Percentiles rank a stretch among this genome's conserved stretches.
phyloP scores from a whole-genome alignment of 1,140 invertebrate genomes.

The Anoplophora glabripennis region DNA sequence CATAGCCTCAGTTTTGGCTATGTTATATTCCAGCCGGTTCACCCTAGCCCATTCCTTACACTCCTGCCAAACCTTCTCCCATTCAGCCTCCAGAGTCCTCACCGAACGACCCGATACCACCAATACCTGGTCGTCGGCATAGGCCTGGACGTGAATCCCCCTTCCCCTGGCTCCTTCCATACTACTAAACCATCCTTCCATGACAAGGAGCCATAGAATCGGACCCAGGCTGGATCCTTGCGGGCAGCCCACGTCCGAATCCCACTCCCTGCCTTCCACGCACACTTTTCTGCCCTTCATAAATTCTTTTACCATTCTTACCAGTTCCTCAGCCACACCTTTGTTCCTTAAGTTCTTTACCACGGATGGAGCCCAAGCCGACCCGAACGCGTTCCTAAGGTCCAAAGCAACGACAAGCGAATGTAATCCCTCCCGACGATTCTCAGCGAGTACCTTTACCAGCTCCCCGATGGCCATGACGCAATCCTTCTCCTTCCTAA shows the following conservation, averaged over 20 bases:
- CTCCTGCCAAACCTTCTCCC: conserved; percentile 4
- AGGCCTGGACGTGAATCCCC: conserved; percentile 7
- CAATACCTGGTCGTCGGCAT: conserved; percentile 6
- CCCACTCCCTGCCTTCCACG: conserved; percentile 2
- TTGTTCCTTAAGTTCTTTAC: not conserved
- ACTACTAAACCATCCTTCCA: conserved; percentile 25
- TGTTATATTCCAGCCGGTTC: conserved; percentile 19
- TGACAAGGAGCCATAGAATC: conserved; percentile 23
- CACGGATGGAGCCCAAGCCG: conserved; percentile 7
- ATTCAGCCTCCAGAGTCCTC: conserved; percentile 8
- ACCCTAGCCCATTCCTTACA: not conserved
- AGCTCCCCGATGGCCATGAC: conserved; percentile 3
- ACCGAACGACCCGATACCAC: conserved; percentile 11
- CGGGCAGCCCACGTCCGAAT: conserved; percentile 27
- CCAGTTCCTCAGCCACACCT: not conserved
- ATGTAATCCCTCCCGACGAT: conserved; percentile 1
- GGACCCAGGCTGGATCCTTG: conserved; percentile 33
- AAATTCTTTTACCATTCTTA: conserved; percentile 13
- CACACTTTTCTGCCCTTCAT: conserved; percentile 10
- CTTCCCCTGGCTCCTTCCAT: conserved; percentile 12
- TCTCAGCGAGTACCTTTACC: not conserved
- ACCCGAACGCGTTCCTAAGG: conserved; percentile 25
- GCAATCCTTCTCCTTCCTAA: conserved; percentile 13
- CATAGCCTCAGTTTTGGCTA: conserved; percentile 23
- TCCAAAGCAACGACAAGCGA: conserved; percentile 12